Percentiles rank a stretch among this genome's conserved stretches.
These are phyloP conservation scores for Acheta domesticus DNA, from an alignment of 2,888 invertebrate genomes.

Conservation along the genomic window DNA sequence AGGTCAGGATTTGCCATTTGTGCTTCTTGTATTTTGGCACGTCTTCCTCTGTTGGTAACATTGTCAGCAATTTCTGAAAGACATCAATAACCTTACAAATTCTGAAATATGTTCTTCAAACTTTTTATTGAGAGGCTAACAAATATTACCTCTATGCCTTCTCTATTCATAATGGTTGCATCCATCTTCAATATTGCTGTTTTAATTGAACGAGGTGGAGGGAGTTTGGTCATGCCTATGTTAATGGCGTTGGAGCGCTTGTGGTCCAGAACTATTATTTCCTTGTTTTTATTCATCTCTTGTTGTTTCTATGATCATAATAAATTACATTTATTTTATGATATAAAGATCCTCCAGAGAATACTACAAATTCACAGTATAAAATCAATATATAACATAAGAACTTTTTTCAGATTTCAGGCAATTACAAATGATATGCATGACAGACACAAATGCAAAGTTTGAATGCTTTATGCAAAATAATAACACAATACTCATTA, in stretches of 20 bases:
- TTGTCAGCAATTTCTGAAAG: slow-evolving; percentile 80
- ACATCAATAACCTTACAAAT: neutral
- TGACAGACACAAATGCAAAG: neutral
- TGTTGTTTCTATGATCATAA: slow-evolving; percentile 67
- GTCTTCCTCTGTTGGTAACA: slow-evolving; percentile 96
- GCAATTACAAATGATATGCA: neutral
- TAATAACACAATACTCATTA: neutral
- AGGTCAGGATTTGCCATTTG: slow-evolving; percentile 87
- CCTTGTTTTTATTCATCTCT: slow-evolving; percentile 80
- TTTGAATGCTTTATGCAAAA: slow-evolving; percentile 11
- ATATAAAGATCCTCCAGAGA: no score
- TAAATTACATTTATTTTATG: slow-evolving; percentile 31
- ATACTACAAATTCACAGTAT: no score
- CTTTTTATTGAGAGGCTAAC: neutral
- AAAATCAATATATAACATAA: no score
- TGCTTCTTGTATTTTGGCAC: slow-evolving; percentile 93
- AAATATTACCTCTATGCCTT: slow-evolving; percentile 78
- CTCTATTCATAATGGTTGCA: slow-evolving; percentile 93
- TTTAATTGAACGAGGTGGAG: slow-evolving; percentile 95
- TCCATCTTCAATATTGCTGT: slow-evolving; percentile 99
- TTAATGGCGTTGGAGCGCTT: slow-evolving; percentile 99
- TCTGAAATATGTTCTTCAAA: neutral
- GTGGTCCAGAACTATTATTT: slow-evolving; percentile 90
- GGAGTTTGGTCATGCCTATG: slow-evolving; percentile 98
- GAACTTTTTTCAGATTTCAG: slow-evolving; percentile 27